Evolutionary conservation across 2,797 vertebrate species (phyloP).

Genomic region (Cephalopachus bancanus): DNA sequence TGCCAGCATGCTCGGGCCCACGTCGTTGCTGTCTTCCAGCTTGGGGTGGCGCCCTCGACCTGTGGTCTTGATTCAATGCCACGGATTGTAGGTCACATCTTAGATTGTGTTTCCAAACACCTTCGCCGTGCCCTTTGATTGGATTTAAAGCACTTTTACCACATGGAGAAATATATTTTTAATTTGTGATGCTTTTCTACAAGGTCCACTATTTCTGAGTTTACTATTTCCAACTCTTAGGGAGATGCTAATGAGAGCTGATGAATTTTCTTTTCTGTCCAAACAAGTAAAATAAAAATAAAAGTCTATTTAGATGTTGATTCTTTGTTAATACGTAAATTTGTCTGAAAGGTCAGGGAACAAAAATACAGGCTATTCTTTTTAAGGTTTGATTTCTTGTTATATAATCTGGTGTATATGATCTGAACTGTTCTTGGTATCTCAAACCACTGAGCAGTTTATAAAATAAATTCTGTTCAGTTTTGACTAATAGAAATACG

Average conservation of each 20-base stretch:
- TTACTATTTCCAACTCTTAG: conserved; percentile 73
- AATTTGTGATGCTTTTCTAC: conserved; percentile 85
- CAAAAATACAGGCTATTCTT: background rate
- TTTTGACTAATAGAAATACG: background rate
- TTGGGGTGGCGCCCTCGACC: background rate
- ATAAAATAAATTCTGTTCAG: background rate
- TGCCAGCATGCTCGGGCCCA: background rate
- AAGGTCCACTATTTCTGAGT: conserved; percentile 78
- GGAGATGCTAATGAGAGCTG: conserved; percentile 68
- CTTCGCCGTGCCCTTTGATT: conserved; percentile 63
- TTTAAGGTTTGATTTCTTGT: background rate
- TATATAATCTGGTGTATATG: background rate
- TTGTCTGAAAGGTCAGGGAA: background rate
- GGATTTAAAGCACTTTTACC: conserved; percentile 81
- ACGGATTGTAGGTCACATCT: conserved; percentile 33
- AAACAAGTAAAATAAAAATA: conserved; percentile 76
- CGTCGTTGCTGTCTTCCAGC: background rate
- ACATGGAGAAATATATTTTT: conserved; percentile 85
- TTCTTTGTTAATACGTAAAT: conserved; percentile 17
- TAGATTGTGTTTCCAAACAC: conserved; percentile 27
- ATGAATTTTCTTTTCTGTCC: conserved; percentile 81
- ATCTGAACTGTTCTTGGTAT: background rate
- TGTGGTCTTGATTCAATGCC: conserved; percentile 9
- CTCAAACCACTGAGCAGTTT: background rate
- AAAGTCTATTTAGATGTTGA: conserved; percentile 84